These are phyloP conservation scores for Synergus laeviventris DNA, from an alignment of 2,888 invertebrate genomes.

Conservation along the genomic window DNA sequence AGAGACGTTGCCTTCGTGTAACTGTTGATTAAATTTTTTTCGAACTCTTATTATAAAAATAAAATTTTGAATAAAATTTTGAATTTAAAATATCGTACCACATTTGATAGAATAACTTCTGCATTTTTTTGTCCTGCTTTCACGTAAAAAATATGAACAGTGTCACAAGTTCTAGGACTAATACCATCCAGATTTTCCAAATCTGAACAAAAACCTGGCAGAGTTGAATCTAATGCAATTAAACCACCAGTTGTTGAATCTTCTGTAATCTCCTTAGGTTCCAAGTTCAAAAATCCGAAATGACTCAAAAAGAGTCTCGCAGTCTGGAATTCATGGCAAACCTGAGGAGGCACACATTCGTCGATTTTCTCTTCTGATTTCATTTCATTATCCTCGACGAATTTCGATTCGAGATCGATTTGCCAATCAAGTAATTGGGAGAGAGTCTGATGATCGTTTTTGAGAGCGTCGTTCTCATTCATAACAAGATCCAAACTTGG, in stretches of 20 bases:
- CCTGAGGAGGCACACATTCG: conserved; percentile 87
- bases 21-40: conserved; percentile 52
- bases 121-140: conserved; percentile 89
- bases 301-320: conserved; percentile 96
- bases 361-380: conserved; percentile 78
- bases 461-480: conserved; percentile 77
- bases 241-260: conserved; percentile 77
- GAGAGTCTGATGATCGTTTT: conserved; percentile 82
- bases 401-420: conserved; percentile 77
- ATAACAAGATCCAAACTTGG: conserved; percentile 90
- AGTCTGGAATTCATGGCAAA: conserved; percentile 95
- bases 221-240: conserved; percentile 84
- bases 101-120: conserved; percentile 88
- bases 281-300: conserved; percentile 88
- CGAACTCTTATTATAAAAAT: neutral
- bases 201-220: conserved; percentile 86
- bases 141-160: conserved; percentile 96
- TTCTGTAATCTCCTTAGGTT: conserved; percentile 69
- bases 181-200: conserved; percentile 90
- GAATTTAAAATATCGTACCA: conserved; percentile 73
- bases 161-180: conserved; percentile 92
- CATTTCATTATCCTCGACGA: conserved; percentile 72
- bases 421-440: conserved; percentile 86
- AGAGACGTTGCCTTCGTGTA: conserved; percentile 76
- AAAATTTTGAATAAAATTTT: neutral